phyloP scores from a whole-genome alignment of 2,888 invertebrate genomes.

The Pyrrhia umbra region DNA sequence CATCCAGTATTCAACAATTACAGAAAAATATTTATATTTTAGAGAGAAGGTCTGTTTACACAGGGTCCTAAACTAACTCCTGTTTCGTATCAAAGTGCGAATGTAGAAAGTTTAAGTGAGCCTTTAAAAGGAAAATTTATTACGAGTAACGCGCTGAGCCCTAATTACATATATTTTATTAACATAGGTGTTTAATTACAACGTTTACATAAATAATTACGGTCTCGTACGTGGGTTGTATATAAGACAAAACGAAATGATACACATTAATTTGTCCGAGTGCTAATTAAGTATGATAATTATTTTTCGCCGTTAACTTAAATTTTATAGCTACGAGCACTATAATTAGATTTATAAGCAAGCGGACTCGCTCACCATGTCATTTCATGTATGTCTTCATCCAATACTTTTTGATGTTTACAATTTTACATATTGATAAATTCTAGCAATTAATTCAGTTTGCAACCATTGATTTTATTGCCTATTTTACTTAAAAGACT shows the following conservation, averaged over 20 bases:
- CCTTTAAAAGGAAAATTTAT: conserved; percentile 38
- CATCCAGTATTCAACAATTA: background rate
- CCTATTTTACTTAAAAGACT: too few relatives aligned
- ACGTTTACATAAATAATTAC: conserved; percentile 50
- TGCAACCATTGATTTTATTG: too few relatives aligned
- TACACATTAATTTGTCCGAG: conserved; percentile 36
- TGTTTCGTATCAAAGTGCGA: conserved; percentile 22
- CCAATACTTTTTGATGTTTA: too few relatives aligned
- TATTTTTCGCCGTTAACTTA: conserved; percentile 9
- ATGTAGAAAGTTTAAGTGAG: conserved; percentile 33
- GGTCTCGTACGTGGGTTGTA: conserved; percentile 23
- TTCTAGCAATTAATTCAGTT: too few relatives aligned
- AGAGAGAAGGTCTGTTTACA: conserved; percentile 16
- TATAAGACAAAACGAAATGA: conserved; percentile 38
- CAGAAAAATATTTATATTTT: conserved; percentile 9
- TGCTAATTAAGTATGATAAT: conserved; percentile 27
- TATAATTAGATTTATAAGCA: too few relatives aligned
- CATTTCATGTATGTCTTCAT: too few relatives aligned
- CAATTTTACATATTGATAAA: too few relatives aligned
- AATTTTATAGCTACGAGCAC: background rate
- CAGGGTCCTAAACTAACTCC: conserved; percentile 34
- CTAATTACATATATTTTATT: conserved; percentile 48
- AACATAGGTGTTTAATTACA: conserved; percentile 56
- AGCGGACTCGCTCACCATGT: too few relatives aligned
- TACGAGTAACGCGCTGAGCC: conserved; percentile 22